phyloP scores from a whole-genome alignment of 2,113 vertebrate species.

The Pedionomus torquatus region DNA sequence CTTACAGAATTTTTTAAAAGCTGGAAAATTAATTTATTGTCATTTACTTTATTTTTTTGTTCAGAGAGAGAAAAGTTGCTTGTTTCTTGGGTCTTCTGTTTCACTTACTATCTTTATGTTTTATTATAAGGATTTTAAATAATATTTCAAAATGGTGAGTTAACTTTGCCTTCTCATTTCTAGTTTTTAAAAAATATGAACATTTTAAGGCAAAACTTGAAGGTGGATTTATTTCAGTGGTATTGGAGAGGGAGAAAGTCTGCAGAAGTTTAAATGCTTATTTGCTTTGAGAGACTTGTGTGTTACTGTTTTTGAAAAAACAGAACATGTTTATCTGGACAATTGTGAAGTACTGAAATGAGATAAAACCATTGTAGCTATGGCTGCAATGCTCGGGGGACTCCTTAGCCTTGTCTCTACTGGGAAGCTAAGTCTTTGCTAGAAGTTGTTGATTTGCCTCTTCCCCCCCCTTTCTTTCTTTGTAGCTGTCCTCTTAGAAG shows the following conservation, averaged over 20 bases:
- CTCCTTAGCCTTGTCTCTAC: slow-evolving; percentile 12
- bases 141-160: background rate
- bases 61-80: background rate
- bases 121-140: background rate
- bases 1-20: background rate
- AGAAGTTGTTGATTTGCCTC: background rate
- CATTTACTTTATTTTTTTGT: background rate
- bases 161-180: background rate
- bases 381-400: slow-evolving; percentile 22
- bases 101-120: background rate
- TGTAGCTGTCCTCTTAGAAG: background rate
- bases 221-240: background rate
- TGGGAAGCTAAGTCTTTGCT: background rate
- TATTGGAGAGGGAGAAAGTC: background rate
- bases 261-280: background rate
- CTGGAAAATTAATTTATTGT: background rate
- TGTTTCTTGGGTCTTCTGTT: background rate
- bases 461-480: background rate
- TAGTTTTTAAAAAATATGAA: background rate
- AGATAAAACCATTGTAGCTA: slow-evolving; percentile 6
- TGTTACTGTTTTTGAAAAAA: background rate
- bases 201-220: background rate
- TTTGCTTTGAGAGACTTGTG: background rate
- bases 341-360: slow-evolving; percentile 20
- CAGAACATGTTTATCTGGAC: background rate